Evolutionary conservation across 2,888 invertebrate genomes (phyloP).

Genomic region (Hylaea fasciaria): DNA sequence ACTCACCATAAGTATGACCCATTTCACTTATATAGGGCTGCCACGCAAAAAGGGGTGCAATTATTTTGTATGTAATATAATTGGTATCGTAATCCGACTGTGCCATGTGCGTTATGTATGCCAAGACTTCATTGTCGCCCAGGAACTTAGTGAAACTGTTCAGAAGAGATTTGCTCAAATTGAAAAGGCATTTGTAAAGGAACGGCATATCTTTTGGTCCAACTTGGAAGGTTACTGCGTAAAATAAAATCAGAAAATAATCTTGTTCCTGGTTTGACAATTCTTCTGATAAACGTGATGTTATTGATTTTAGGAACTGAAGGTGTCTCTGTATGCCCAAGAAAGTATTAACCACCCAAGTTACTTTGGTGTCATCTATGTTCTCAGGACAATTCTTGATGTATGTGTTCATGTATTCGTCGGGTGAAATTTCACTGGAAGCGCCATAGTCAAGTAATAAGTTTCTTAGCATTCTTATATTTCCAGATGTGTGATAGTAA

Average conservation of each 20-base stretch:
- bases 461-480: conserved; percentile 70
- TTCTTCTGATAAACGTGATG: conserved; percentile 59
- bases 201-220: conserved; percentile 59
- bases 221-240: conserved; percentile 69
- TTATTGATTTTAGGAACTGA: conserved; percentile 61
- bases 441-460: conserved; percentile 64
- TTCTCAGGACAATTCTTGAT: conserved; percentile 70
- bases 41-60: conserved; percentile 77
- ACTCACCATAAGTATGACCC: conserved; percentile 66
- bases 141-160: conserved; percentile 71
- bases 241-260: conserved; percentile 67
- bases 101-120: conserved; percentile 75
- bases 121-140: conserved; percentile 73
- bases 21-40: conserved; percentile 77
- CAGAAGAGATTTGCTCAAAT: conserved; percentile 70
- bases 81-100: conserved; percentile 77
- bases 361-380: conserved; percentile 65
- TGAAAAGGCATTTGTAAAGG: conserved; percentile 75
- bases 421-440: conserved; percentile 60
- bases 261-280: conserved; percentile 65
- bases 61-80: conserved; percentile 79
- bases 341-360: conserved; percentile 74
- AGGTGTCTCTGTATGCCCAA: conserved; percentile 68
- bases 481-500: conserved; percentile 73
- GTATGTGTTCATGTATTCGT: conserved; percentile 73